These are phyloP conservation scores for Pteropus alecto DNA, from an alignment of 2,113 vertebrate species.

Conservation along the genomic window DNA sequence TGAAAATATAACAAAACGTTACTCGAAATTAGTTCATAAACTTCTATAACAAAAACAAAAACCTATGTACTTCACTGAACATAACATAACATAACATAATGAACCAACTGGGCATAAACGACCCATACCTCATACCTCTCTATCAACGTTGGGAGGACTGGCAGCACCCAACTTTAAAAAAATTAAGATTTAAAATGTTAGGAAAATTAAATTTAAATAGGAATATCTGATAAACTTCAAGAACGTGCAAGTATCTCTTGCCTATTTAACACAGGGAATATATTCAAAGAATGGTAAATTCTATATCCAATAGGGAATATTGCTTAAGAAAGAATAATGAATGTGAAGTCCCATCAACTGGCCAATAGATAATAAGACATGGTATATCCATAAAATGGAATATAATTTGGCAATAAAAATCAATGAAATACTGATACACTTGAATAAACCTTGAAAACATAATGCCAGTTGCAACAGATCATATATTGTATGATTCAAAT, in stretches of 20 bases:
- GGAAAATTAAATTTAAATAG: background rate
- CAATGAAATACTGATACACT: background rate
- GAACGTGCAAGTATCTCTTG: background rate
- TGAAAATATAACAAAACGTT: background rate
- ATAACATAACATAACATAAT: background rate
- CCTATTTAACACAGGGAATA: background rate
- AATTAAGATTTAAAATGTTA: background rate
- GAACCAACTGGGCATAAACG: background rate
- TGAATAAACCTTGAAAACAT: background rate
- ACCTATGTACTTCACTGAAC: background rate
- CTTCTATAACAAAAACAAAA: slow-evolving; percentile 15
- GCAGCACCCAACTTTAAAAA: background rate
- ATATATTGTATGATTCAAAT: background rate
- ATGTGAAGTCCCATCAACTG: background rate
- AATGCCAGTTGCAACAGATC: background rate
- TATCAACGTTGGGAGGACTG: background rate
- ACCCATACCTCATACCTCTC: background rate
- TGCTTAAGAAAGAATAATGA: background rate
- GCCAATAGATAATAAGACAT: background rate
- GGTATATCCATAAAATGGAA: background rate
- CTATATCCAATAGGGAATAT: background rate
- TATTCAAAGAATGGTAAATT: background rate
- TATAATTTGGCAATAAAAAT: background rate
- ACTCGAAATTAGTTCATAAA: slow-evolving; percentile 6
- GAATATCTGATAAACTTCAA: background rate